phyloP scores from a whole-genome alignment of 1,140 invertebrate species.

The Araneus ventricosus region DNA sequence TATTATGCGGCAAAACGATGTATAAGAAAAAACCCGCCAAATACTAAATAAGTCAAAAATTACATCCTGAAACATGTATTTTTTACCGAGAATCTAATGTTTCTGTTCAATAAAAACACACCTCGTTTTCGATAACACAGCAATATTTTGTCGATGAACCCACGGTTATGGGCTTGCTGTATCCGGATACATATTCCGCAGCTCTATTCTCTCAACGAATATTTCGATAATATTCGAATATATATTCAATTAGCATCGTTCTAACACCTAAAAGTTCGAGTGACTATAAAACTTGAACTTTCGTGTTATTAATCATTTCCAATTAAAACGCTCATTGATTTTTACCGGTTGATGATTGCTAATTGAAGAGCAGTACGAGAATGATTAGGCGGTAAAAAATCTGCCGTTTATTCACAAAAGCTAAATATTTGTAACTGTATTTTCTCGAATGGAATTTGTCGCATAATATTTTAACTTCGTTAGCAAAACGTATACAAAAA shows the following conservation, averaged over 20 bases:
- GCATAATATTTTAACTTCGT: too few relatives aligned
- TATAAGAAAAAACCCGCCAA: too few relatives aligned
- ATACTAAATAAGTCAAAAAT: too few relatives aligned
- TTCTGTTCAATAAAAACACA: neutral
- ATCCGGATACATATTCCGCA: neutral
- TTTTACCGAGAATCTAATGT: neutral
- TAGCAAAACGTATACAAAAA: too few relatives aligned
- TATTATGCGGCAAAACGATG: too few relatives aligned
- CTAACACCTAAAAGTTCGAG: neutral
- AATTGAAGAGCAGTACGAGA: neutral
- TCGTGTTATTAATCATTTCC: neutral
- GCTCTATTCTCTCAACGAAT: neutral
- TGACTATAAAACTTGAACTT: neutral
- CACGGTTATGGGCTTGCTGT: neutral
- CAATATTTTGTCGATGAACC: neutral
- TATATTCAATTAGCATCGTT: neutral
- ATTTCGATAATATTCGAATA: neutral
- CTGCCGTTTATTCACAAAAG: too few relatives aligned
- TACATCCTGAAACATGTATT: neutral
- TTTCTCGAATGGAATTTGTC: too few relatives aligned
- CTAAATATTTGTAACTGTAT: too few relatives aligned
- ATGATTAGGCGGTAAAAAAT: too few relatives aligned
- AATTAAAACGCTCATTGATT: slow-evolving; percentile 5
- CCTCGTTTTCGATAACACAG: neutral
- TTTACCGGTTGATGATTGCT: neutral